Evolutionary conservation across 2,113 vertebrate species (phyloP).

Genomic region (Paramisgurnus dabryanus): DNA sequence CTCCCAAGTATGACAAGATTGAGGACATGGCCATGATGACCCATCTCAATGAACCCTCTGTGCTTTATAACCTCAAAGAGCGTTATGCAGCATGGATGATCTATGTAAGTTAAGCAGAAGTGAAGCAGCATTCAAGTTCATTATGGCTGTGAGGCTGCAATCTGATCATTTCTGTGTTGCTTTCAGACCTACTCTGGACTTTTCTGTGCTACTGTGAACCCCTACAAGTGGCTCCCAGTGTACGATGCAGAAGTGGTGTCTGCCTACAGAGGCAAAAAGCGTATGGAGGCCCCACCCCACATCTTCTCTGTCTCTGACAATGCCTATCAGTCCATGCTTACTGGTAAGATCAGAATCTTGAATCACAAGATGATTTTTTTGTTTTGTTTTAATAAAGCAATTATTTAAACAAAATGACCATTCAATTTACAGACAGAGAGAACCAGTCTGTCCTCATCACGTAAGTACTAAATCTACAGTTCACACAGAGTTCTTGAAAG

Average conservation of each 20-base stretch:
- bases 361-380: neutral
- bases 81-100: conserved; percentile 1
- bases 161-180: neutral
- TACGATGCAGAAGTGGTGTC: conserved; percentile 73
- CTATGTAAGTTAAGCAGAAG: neutral
- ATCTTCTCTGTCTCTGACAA: conserved; percentile 37
- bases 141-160: neutral
- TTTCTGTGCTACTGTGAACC: conserved; percentile 86
- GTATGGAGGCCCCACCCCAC: conserved; percentile 58
- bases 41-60: conserved; percentile 1
- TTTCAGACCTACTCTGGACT: conserved; percentile 78
- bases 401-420: conserved; percentile 56
- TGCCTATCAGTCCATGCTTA: neutral
- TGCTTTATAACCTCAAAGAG: conserved; percentile 1
- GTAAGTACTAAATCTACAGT: conserved; percentile 60
- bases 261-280: conserved; percentile 80
- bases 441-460: conserved; percentile 73
- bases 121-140: neutral
- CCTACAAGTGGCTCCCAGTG: conserved; percentile 86
- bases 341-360: neutral
- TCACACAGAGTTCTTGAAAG: too few species aligned
- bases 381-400: conserved; percentile 56
- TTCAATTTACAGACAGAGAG: conserved; percentile 56
- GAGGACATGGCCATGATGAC: conserved; percentile 1
- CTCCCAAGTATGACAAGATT: neutral